phyloP scores from a whole-genome alignment of 2,113 vertebrate species.

The Chelonoidis abingdonii region DNA sequence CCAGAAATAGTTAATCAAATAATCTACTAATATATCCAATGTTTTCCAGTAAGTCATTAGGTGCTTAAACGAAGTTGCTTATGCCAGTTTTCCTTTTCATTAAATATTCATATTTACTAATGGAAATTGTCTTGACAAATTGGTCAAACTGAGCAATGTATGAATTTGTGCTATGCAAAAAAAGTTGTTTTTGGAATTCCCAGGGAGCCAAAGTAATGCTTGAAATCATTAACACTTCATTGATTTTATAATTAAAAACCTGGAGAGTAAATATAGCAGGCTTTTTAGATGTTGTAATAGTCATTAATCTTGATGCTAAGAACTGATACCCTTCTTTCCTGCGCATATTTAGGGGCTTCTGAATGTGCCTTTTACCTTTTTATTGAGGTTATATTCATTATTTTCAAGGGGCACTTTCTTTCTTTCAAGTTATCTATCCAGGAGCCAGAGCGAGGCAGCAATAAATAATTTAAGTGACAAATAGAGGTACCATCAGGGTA shows the following conservation, averaged over 20 bases:
- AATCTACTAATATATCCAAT: slow-evolving; percentile 53
- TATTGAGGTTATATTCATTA: rapidly evolving
- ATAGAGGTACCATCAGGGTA: rapidly evolving
- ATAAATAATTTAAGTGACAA: background rate
- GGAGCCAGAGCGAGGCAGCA: rapidly evolving
- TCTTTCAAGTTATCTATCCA: rapidly evolving
- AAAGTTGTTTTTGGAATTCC: slow-evolving; percentile 73
- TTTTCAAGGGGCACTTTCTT: rapidly evolving
- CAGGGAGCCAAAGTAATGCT: slow-evolving; percentile 69
- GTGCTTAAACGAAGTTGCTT: slow-evolving; percentile 73
- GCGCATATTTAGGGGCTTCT: slow-evolving; percentile 5
- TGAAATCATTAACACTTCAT: slow-evolving; percentile 80
- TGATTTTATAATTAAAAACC: slow-evolving; percentile 83
- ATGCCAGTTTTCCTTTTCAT: slow-evolving; percentile 78
- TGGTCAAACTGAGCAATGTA: slow-evolving; percentile 78
- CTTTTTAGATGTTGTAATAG: slow-evolving; percentile 44
- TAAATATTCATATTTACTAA: slow-evolving; percentile 86
- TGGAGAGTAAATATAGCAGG: slow-evolving; percentile 72
- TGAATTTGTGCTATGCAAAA: slow-evolving; percentile 73
- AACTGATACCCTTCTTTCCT: slow-evolving; percentile 20
- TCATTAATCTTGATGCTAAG: slow-evolving; percentile 52
- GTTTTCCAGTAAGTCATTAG: slow-evolving; percentile 81
- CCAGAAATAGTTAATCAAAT: slow-evolving; percentile 57
- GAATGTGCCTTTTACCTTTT: background rate
- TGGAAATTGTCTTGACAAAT: slow-evolving; percentile 82